Evolutionary conservation across 2,888 invertebrate genomes (phyloP), one percentile per base, ranked within the genome.

Genomic region (Mycalesis mineus): DNA sequence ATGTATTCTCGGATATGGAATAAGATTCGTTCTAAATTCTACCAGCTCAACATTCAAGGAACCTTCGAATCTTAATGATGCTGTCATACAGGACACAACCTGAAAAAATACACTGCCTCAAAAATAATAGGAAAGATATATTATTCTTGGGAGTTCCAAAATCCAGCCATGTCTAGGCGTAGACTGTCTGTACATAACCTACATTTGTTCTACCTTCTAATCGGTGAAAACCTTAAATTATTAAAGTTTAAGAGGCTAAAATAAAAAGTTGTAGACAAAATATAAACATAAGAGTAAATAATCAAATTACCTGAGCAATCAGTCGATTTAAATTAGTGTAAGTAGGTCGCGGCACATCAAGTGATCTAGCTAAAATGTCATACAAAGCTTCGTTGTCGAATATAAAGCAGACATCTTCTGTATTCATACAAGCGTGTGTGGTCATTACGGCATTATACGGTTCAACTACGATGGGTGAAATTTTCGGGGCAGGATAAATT

Each of bases 1-100:
- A 75, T 97, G 97, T 56, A 97, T 95, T 72, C 97, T 91, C 0
- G 96, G 96, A 80, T 95, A 97, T 0, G 97, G 97, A 33, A 97
- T 94, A 57, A 96, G 79, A 73, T 95, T 95, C 1, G 95, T 96
- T 75, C 94, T 92, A 70, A 96, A 94, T 75, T 96, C 96, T 7
- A 92, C 91, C 47, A 97, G 82, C 68, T 91, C 91, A 0, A 94
- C 91, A 68, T 93, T 94, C 17, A 92, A 74, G 1, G 92, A 90
- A 0, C 94, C 94, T 69, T 93, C 91, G 65, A 94, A 95, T 60
- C 95, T 89, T 67, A 94, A 82, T 0, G 95, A 93, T 7, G 94
- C 92, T 6, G 95, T 95, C 70, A 94, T 91, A 29, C 92, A 91
- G 0, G 95, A 94, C 7, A 93, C 91, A 1, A 94, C 93, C 91